Base-by-base conservation (phyloP, 2,797 vertebrate species). In the Sardinella longiceps region DNA sequence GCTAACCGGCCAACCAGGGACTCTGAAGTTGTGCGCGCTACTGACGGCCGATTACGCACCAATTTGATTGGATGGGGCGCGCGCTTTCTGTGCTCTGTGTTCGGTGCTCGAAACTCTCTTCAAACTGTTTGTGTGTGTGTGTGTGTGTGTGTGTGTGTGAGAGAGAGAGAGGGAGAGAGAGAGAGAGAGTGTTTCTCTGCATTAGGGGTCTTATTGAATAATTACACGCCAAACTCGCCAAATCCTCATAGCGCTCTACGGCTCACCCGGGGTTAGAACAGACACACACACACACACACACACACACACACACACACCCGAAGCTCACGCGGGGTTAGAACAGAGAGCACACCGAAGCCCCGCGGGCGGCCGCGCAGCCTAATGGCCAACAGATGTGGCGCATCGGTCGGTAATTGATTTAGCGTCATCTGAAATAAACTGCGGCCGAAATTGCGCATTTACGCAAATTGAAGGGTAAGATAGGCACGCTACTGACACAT, bases 11-110 rank as follows among this genome's bases (percentile, higher is more conserved):
- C n/a, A n/a, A n/a, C 91, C 92, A 92, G 84, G 80, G 87, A 83
- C 91, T 93, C 90, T 92, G 88, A 85, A 88, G 91, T 92, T 90
- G 87, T 87, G 91, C 91, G 90, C 88, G 85, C 89, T 90, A 86
- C 87, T 80, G 86, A 87, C 83, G 92, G 84, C 77, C 89, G 91
- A 93, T 93, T 94, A 93, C 89, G 86, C 90, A 92, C 91, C 93
- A 93, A 94, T 95, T 96, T 37, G 95, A 94, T 95, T 90, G 88
- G 92, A 94, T 94, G 93, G 94, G 82, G 84, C n/a, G n/a, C n/a
- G n/a, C n/a, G n/a, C n/a, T n/a, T n/a, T n/a, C n/a, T n/a, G n/a
- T n/a, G n/a, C n/a, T n/a, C n/a, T n/a, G n/a, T n/a, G n/a, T n/a
- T n/a, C n/a, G n/a, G n/a, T n/a, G n/a, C n/a, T n/a, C n/a, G n/a